Conservation (phyloP, 2,888 invertebrate genomes). For the Boloria selene region DNA sequence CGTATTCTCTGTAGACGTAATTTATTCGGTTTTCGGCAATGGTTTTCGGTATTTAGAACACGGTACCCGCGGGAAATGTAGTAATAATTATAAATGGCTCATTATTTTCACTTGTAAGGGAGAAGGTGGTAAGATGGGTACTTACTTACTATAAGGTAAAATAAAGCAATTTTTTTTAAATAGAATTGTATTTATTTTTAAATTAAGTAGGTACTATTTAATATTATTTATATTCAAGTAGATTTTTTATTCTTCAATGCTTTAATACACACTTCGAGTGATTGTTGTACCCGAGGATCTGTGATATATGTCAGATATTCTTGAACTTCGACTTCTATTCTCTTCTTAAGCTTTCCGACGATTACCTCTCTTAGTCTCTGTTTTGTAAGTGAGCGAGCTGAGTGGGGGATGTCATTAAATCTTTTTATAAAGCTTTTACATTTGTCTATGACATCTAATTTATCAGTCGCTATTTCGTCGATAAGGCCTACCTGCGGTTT, state of each 20-base stretch:
- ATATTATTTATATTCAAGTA: no score
- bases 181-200: no score
- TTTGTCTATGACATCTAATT: slow-evolving; percentile 85
- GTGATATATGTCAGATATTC: slow-evolving; percentile 83
- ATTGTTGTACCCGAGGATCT: slow-evolving; percentile 86
- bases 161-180: no score
- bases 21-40: no score
- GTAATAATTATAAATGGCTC: no score
- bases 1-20: no score
- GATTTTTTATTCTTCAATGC: slow-evolving; percentile 83
- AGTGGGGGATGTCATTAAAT: slow-evolving; percentile 85
- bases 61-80: no score
- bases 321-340: slow-evolving; percentile 84
- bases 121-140: no score
- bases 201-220: no score
- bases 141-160: no score
- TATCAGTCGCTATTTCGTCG: slow-evolving; percentile 87
- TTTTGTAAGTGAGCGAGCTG: slow-evolving; percentile 83
- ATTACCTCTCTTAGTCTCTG: slow-evolving; percentile 73
- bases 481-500: slow-evolving; percentile 84
- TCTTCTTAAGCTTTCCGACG: slow-evolving; percentile 79
- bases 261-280: slow-evolving; percentile 87
- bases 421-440: slow-evolving; percentile 85
- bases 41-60: no score
- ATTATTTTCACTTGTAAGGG: no score